Percentiles rank a stretch among this genome's conserved stretches.
phyloP scores from a whole-genome alignment of 1,140 invertebrate species.

The Aphidius ervi region DNA sequence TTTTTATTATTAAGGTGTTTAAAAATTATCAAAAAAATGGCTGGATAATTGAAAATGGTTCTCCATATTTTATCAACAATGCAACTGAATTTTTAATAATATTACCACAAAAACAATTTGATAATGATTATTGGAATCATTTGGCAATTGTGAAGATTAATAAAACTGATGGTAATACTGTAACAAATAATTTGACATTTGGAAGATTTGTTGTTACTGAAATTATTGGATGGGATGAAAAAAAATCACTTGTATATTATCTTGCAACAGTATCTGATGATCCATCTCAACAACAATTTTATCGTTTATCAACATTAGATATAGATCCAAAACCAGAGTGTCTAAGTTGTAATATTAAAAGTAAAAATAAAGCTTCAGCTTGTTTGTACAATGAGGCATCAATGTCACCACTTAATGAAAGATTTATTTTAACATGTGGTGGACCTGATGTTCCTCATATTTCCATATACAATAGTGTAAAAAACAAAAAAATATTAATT shows the following conservation, averaged over 20 bases:
- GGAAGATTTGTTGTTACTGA: slow-evolving; percentile 74
- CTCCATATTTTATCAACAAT: slow-evolving; percentile 59
- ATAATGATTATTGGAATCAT: slow-evolving; percentile 63
- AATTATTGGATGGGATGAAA: slow-evolving; percentile 74
- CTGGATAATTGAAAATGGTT: slow-evolving; percentile 65
- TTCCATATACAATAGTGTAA: too few species aligned
- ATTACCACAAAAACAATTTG: slow-evolving; percentile 59
- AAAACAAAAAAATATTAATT: too few species aligned
- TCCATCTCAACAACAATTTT: too few species aligned
- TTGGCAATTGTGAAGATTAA: slow-evolving; percentile 56
- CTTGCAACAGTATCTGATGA: too few species aligned
- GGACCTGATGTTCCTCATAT: too few species aligned
- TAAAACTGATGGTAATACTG: slow-evolving; percentile 32
- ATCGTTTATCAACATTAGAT: too few species aligned
- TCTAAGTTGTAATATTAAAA: too few species aligned
- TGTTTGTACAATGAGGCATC: too few species aligned
- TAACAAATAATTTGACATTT: slow-evolving; percentile 60
- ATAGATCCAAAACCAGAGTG: too few species aligned
- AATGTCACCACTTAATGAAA: too few species aligned
- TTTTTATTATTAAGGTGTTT: slow-evolving; percentile 34
- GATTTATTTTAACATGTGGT: too few species aligned
- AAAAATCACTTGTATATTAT: slow-evolving; percentile 59
- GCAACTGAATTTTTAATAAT: slow-evolving; percentile 58
- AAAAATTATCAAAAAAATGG: slow-evolving; percentile 54
- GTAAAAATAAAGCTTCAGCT: too few species aligned